These are phyloP conservation scores for Agonum fuliginosum DNA, from an alignment of 2,888 invertebrate species.

Conservation along the genomic window DNA sequence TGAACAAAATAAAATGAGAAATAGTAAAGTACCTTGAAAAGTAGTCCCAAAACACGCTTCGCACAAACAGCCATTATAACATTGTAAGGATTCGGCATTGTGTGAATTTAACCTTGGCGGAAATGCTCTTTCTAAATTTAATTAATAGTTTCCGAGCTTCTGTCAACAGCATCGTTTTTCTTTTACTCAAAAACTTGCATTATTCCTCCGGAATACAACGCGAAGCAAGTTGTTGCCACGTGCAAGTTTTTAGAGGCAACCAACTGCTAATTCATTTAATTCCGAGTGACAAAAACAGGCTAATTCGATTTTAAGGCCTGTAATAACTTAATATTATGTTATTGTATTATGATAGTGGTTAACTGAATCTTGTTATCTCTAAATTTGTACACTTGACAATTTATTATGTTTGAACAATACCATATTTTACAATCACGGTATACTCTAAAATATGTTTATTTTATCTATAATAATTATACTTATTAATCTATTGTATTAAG, in stretches of 20 bases:
- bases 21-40: constrained; percentile 2
- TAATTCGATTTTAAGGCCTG: background rate
- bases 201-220: background rate
- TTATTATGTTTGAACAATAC: too few species aligned
- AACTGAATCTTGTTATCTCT: background rate
- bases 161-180: constrained; percentile 7
- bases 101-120: constrained; percentile 11
- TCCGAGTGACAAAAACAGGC: background rate
- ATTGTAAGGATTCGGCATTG: constrained; percentile 28
- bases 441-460: too few species aligned
- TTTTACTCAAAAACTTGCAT: background rate
- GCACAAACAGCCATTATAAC: background rate
- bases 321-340: background rate
- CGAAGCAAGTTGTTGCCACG: constrained; percentile 1
- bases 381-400: too few species aligned
- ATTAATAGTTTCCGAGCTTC: constrained; percentile 34
- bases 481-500: too few species aligned
- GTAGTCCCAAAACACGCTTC: background rate
- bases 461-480: too few species aligned
- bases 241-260: constrained; percentile 1
- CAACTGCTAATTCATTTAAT: constrained; percentile 6
- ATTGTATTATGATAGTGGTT: background rate
- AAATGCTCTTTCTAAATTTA: constrained; percentile 28
- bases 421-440: too few species aligned
- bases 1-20: background rate